These are phyloP conservation scores for Eupithecia abbreviata DNA, from an alignment of 2,888 invertebrate genomes.

Conservation along the genomic window DNA sequence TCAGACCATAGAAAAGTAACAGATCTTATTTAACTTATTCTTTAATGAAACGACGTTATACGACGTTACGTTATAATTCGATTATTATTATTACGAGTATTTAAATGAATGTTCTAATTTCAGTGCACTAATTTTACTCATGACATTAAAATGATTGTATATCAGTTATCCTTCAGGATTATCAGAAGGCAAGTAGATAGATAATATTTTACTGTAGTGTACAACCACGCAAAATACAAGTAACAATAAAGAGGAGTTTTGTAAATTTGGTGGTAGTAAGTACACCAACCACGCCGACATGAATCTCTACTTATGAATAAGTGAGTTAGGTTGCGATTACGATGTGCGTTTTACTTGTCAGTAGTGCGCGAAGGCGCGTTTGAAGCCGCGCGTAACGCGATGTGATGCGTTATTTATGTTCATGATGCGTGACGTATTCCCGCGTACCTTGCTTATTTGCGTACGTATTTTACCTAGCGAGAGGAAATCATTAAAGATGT, in stretches of 20 bases:
- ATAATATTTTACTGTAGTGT: background rate
- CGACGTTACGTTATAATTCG: too few relatives aligned
- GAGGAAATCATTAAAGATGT: background rate
- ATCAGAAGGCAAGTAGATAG: background rate
- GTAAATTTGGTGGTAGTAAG: background rate
- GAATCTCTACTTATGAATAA: slow-evolving; percentile 1
- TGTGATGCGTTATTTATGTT: background rate
- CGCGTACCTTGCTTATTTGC: background rate
- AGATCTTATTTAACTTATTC: too few relatives aligned
- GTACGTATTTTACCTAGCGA: background rate
- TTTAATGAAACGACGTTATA: too few relatives aligned
- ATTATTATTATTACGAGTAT: too few relatives aligned
- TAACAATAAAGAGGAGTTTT: background rate
- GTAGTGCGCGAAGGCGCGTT: background rate
- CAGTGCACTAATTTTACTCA: too few relatives aligned
- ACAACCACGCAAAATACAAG: background rate
- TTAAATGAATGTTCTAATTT: too few relatives aligned
- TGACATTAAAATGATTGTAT: background rate
- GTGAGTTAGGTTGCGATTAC: background rate
- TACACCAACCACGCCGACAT: background rate
- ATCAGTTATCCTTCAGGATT: background rate
- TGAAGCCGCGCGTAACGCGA: background rate
- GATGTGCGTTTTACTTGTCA: background rate
- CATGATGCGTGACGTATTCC: background rate
- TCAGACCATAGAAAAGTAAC: too few relatives aligned